Evolutionary conservation across 2,797 vertebrate species (phyloP).

Genomic region (Nannoperca australis): DNA sequence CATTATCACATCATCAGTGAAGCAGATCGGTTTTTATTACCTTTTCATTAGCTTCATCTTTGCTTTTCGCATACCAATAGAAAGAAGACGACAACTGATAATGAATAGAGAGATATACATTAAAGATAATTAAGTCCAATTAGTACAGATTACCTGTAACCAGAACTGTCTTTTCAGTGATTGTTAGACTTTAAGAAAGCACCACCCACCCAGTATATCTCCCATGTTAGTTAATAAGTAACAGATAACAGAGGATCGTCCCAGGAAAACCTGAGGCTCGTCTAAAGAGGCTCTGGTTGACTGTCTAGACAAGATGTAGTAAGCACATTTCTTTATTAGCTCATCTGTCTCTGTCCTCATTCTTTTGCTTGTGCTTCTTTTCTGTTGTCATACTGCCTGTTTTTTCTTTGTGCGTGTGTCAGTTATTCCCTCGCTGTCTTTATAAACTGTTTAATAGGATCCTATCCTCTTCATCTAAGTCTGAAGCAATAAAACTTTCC

Average conservation of each 20-base stretch:
- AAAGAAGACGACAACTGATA: slow-evolving; percentile 10
- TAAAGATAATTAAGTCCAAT: slow-evolving; percentile 21
- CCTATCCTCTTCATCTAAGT: slow-evolving; percentile 55
- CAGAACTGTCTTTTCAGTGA: background rate
- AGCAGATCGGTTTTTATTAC: slow-evolving; percentile 48
- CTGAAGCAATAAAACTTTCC: slow-evolving; percentile 45
- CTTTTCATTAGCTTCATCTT: slow-evolving; percentile 39
- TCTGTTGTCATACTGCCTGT: slow-evolving; percentile 16
- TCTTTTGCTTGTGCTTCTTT: slow-evolving; percentile 41
- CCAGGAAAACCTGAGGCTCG: slow-evolving; percentile 23
- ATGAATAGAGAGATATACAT: slow-evolving; percentile 16
- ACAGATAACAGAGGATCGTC: slow-evolving; percentile 55
- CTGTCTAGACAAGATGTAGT: slow-evolving; percentile 75
- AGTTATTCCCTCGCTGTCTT: slow-evolving; percentile 1
- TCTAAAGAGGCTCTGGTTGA: slow-evolving; percentile 30
- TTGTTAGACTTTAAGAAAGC: background rate
- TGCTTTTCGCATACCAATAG: slow-evolving; percentile 16
- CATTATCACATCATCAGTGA: slow-evolving; percentile 45
- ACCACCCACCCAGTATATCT: background rate
- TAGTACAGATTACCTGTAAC: slow-evolving; percentile 20
- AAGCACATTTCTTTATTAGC: slow-evolving; percentile 59
- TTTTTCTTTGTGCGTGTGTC: background rate
- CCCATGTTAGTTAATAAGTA: slow-evolving; percentile 59
- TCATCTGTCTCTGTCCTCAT: slow-evolving; percentile 45
- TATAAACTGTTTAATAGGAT: slow-evolving; percentile 54